Base-by-base conservation (phyloP, 2,888 invertebrate species). In the Lysandra coridon region DNA sequence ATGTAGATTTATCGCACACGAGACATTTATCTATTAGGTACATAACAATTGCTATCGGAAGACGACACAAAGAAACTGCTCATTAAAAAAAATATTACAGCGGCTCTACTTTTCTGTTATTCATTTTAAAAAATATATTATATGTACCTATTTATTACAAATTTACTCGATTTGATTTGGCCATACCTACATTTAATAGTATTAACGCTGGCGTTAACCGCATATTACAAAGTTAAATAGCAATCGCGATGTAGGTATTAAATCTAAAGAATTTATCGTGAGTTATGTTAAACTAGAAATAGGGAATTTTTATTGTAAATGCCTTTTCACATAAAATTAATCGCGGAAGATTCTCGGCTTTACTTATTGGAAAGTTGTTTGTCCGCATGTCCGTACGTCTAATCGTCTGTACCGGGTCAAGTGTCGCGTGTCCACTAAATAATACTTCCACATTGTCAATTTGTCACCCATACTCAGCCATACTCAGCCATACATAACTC, bases 361-460 rank as follows among this genome's bases (percentile, higher is more conserved):
- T 69, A 69, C 37, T 82, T 82, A 82, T 85, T 85, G 85, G 86
- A 85, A 85, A 86, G 86, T 86, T 84, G 85, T 85, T 83, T 84
- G 83, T 82, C 83, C 82, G 82, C 81, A 78, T 79, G 78, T 80
- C 80, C 80, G 74, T 80, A 80, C 83, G 82, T 84, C 82, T 82
- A 80, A 82, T 83, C 78, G 82, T 82, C 81, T 82, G 77, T 81
- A 81, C 81, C 82, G 80, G 84, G 84, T 84, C 84, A 84, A 81
- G 79, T 83, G 79, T 80, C 82, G 76, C 76, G 76, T 76, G 76
- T 14, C 76, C 53, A 76, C 23, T 12, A 57, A 49, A 75, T 75
- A 49, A 49, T 57, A 53, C 57, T 57, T 76, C 76, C 30, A 57
- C 76, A 57, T 57, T 57, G 76, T 53, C 76, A 76, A 23, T 33